Percentiles rank a stretch among this genome's conserved stretches.
phyloP scores from a whole-genome alignment of 2,113 vertebrate genomes.

The Colossoma macropomum region DNA sequence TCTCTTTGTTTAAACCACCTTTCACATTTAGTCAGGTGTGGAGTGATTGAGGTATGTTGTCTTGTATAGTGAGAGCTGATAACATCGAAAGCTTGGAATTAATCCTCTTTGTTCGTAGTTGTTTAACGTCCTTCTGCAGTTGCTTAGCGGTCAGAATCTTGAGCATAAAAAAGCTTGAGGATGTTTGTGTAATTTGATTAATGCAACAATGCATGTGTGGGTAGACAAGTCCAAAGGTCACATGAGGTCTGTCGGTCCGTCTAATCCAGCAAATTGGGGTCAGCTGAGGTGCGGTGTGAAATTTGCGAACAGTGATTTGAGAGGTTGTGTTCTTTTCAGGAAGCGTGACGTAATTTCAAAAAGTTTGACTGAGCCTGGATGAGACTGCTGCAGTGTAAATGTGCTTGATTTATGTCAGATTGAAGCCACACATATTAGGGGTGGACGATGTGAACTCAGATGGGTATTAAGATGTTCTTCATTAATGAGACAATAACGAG shows the following conservation, averaged over 20 bases:
- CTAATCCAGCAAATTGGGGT: neutral
- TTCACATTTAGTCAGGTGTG: too few species aligned
- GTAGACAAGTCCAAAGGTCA: constrained; percentile 39
- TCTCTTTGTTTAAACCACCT: too few species aligned
- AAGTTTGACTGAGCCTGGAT: too few species aligned
- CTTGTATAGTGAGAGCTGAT: constrained; percentile 2
- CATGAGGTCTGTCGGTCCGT: neutral
- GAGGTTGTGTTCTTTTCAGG: neutral
- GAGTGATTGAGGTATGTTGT: neutral
- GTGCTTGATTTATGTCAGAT: too few species aligned
- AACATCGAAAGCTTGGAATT: neutral
- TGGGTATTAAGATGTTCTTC: too few species aligned
- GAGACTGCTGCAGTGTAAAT: too few species aligned
- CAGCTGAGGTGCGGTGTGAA: neutral
- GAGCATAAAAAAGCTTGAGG: neutral
- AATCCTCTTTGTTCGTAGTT: constrained; percentile 1
- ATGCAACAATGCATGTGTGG: constrained; percentile 23
- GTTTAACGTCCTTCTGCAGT: neutral
- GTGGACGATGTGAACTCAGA: too few species aligned
- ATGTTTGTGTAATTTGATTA: neutral
- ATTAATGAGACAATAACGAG: too few species aligned
- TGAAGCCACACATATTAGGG: too few species aligned
- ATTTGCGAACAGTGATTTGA: neutral
- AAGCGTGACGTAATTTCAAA: too few species aligned
- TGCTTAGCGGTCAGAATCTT: neutral